Base-by-base conservation (phyloP, 2,113 vertebrate genomes). In the Hirundichthys speculiger region DNA sequence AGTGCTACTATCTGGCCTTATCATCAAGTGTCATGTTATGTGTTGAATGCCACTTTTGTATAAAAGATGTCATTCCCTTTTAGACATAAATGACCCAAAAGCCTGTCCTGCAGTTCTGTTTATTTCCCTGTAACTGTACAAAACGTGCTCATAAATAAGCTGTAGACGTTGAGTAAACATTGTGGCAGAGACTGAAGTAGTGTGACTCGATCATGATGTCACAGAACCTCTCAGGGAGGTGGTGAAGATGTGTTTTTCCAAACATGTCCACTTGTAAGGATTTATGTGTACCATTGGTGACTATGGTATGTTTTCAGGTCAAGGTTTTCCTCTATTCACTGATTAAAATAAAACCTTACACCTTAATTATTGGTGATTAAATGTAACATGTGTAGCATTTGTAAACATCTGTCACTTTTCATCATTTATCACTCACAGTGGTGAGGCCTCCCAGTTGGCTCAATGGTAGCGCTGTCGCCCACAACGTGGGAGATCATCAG, bases 1-100 rank as follows among this genome's bases (percentile, higher is more conserved):
- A 3, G 56, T 13, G 48, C 39, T 41, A 53, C 64, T 71, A 30
- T 69, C 21, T 50, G 43, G 55, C 47, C 65, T 65, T 47, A 40
- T 19, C 53, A 42, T 48, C 51, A 46, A 47, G 59, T 76, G 62
- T 52, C 70, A 64, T 67, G 73, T 73, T 64, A 52, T 38, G 34
- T 45, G 56, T 43, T 55, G 22, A 43, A 52, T 42, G 66, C 19
- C 49, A 60, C 49, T 42, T 46, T 56, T 65, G 43, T 59, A 38
- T 56, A 15, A 21, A 43, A 70, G 61, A 66, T 75, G 27, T 66
- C 69, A 61, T 34, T 53, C 2, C 12, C 11, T 51, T 52, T 46
- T 22, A 56, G 6, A 49, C 40, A 38, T 2, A 39, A 27, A 10
- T 11, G 21, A 20, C 13, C 43, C 25, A 21, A 25, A 22, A 42